These are phyloP conservation scores for Isaurus tuberculatus DNA, from an alignment of 92 coral and sea anemone genomes.

Conservation along the genomic window DNA sequence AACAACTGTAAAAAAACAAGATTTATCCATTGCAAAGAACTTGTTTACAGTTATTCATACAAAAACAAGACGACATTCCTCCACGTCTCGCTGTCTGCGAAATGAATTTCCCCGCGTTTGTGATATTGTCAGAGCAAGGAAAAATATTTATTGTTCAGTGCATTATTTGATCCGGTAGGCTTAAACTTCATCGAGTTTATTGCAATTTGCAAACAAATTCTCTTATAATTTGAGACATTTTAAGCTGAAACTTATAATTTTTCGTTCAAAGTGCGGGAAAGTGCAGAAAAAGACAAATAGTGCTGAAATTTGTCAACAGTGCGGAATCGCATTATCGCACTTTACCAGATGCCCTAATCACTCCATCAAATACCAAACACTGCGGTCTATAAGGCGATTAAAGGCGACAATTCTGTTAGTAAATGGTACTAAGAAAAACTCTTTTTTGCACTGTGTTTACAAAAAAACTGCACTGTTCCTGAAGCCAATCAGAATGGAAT, in stretches of 20 bases:
- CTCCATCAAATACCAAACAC: background rate
- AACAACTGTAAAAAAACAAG: too few species aligned
- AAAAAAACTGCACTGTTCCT: background rate
- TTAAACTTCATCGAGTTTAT: background rate
- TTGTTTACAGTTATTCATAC: too few species aligned
- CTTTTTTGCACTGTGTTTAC: background rate
- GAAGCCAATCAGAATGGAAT: background rate
- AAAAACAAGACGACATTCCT: too few species aligned
- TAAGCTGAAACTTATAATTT: too few species aligned
- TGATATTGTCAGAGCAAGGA: background rate
- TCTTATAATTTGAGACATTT: too few species aligned
- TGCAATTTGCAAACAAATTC: background rate
- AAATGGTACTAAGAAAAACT: background rate
- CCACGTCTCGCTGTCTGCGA: too few species aligned
- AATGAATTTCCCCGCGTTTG: background rate
- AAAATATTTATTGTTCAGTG: background rate
- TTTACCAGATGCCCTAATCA: background rate
- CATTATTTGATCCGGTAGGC: background rate
- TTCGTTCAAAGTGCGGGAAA: too few species aligned
- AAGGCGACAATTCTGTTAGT: background rate
- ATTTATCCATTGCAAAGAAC: too few species aligned
- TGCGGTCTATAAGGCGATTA: background rate
- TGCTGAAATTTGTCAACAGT: background rate
- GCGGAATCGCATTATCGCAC: background rate
- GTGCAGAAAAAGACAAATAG: conserved; percentile 9